Evolutionary conservation across 2,888 invertebrate species (phyloP), one percentile per base, ranked within the genome.

Genomic region (Malacosoma neustria): DNA sequence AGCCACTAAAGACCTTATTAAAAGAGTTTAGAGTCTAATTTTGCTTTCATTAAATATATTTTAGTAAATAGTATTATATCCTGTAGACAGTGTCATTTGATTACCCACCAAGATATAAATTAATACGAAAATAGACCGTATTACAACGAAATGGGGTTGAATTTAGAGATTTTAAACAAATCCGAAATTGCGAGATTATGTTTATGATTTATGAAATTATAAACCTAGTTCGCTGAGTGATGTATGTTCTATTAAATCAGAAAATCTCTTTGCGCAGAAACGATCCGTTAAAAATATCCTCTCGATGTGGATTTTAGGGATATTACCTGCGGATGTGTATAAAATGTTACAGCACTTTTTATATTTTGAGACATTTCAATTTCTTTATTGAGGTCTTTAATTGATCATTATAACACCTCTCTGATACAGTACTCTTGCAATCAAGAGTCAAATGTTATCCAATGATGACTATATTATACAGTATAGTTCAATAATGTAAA

Each of bases 181-280:
- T 7, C 9, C 2, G 9, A 22, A 22, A 22, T 7, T 22, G 22
- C 6, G 22, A 22, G 22, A 22, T 22, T 22, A 22, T 7, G 22
- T 22, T 22, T 22, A 61, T 67, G 67, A 67, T 67, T 67, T 67
- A 66, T 57, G 46, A 53, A 51, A 60, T 53, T 51, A 65, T 67
- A 65, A 68, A 68, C 69, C 65, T 55, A 57, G 49, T 57, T 64
- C 46, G 59, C 45, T 56, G 70, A 69, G 57, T 67, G 69, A 70
- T 63, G 57, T 53, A 56, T 67, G 66, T 69, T 62, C 55, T 47
- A 46, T 58, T 41, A 48, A 45, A 46, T 53, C 22, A 22, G 14
- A 22, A 9, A 2, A 22, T 22, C 5, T 22, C 22, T 22, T 22
- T 22, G 22, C 9, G 22, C 9, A 22, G 22, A 22, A 22, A 22